Percentiles rank a stretch among this genome's conserved stretches.
phyloP scores from a whole-genome alignment of 2,797 vertebrate species.

The Erpetoichthys calabaricus region DNA sequence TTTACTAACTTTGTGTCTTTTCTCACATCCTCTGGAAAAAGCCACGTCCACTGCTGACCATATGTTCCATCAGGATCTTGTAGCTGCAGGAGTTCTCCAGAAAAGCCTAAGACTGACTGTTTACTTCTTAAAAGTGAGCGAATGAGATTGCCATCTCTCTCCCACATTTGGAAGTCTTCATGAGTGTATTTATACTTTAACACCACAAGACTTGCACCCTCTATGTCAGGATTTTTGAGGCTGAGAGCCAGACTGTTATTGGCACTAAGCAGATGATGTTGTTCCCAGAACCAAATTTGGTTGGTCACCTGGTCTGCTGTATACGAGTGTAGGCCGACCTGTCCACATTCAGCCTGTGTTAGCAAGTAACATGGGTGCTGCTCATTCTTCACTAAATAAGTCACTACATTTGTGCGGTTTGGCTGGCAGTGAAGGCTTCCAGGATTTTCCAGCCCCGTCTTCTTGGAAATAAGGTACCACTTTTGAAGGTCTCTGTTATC shows the following conservation, averaged over 20 bases:
- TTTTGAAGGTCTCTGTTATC: neutral
- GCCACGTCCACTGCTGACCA: conserved; percentile 10
- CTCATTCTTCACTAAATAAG: conserved; percentile 7
- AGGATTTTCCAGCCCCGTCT: neutral
- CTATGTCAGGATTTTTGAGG: neutral
- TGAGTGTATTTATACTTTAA: conserved; percentile 6
- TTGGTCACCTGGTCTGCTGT: neutral
- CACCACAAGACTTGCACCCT: neutral
- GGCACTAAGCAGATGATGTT: conserved; percentile 4
- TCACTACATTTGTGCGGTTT: conserved; percentile 2
- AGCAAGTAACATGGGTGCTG: conserved; percentile 10
- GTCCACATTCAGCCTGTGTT: conserved; percentile 6
- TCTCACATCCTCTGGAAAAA: neutral
- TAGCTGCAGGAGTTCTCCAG: neutral
- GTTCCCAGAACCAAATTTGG: conserved; percentile 8
- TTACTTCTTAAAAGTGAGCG: neutral
- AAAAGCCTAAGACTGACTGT: neutral
- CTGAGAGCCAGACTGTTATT: conserved; percentile 4
- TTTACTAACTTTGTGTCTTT: neutral
- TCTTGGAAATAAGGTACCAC: conserved; percentile 2
- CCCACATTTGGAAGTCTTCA: conserved; percentile 10
- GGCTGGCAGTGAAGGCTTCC: conserved; percentile 5
- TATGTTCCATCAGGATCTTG: neutral
- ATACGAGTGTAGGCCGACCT: neutral
- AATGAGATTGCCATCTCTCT: neutral